Evolutionary conservation across 2,113 vertebrate species (phyloP), one percentile per base, ranked within the genome.

Genomic region (Todiramphus chloris): DNA sequence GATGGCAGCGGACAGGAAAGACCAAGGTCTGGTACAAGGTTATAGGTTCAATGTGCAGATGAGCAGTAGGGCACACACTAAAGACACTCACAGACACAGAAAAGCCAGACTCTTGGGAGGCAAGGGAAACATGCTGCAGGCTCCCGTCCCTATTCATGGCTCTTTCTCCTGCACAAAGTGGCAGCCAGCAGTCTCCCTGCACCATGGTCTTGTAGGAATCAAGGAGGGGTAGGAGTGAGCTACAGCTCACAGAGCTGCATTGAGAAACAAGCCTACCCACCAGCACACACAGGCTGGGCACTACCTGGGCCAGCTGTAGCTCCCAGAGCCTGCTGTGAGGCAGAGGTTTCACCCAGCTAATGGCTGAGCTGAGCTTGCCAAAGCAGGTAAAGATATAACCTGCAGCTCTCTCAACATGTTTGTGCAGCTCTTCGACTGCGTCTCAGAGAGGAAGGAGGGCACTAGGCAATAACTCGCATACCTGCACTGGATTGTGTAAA

Each of bases 401-500:
- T 81, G 87, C 87, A 97, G 94, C 92, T 89, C 92, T 76, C 81
- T 70, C 87, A 59, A 91, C 94, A 9, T 97, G 96, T 97, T 73
- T 7, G 89, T 97, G 92, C 95, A 94, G 96, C 92, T 96, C 92
- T 82, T 53, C 35, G 89, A 60, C 87, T 8, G 56, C 10, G 62
- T 79, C 91, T 88, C 15, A 4, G 66, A 67, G 59, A 87, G 80
- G 89, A 91, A 89, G 94, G 89, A 92, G 94, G 92, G 95, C 92
- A 94, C 77, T 62, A 76, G 93, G 93, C 92, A 96, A 62, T 84
- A 96, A 53, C 91, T 91, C 81, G n/a, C 91, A 95, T 97, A 89
- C 96, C 92, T 95, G 87, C 73, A 4, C 28, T 27, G 76, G 92
- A 75, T 96, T 95, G 92, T 96, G 96, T 35, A 96, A 96, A 97